Percentiles rank a stretch among this genome's conserved stretches.
phyloP scores from a whole-genome alignment of 2,888 invertebrate genomes.

The Oeneis ivallda region DNA sequence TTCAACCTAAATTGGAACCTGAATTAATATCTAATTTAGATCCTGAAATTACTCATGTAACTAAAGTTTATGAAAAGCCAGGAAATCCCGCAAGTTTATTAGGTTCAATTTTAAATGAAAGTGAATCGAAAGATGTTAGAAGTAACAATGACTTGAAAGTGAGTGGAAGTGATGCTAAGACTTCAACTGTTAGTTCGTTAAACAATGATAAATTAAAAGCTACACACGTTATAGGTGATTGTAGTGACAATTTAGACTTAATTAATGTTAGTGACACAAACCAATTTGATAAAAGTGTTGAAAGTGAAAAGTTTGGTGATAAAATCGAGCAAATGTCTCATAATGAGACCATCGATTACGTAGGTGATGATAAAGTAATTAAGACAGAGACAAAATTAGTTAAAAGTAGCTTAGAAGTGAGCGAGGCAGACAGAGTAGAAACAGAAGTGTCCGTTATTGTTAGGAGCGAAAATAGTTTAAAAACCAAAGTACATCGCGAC shows the following conservation, averaged over 20 bases:
- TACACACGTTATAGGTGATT: constrained; percentile 26
- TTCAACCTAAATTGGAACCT: constrained; percentile 27
- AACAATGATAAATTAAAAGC: constrained; percentile 32
- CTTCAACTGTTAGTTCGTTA: constrained; percentile 28
- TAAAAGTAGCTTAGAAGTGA: constrained; percentile 53
- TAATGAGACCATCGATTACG: constrained; percentile 49
- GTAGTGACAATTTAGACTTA: constrained; percentile 36
- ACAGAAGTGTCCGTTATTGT: constrained; percentile 55
- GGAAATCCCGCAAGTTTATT: constrained; percentile 2
- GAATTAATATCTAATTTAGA: constrained; percentile 20
- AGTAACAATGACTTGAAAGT: constrained; percentile 21
- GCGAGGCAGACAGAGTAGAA: constrained; percentile 51
- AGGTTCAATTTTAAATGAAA: constrained; percentile 16
- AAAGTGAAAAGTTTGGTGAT: constrained; percentile 47
- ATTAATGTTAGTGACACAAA: constrained; percentile 46
- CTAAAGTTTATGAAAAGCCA: constrained; percentile 17
- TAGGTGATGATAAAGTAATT: constrained; percentile 46
- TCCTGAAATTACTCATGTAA: constrained; percentile 25
- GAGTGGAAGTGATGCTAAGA: constrained; percentile 33
- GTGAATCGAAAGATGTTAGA: constrained; percentile 21
- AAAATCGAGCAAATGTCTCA: constrained; percentile 55
- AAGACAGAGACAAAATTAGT: constrained; percentile 58
- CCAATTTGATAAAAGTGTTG: constrained; percentile 29
- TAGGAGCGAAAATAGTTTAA: constrained; percentile 50
- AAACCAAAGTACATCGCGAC: constrained; percentile 54